Conservation (phyloP, 2,113 vertebrate genomes). For the Fregetta grallaria region DNA sequence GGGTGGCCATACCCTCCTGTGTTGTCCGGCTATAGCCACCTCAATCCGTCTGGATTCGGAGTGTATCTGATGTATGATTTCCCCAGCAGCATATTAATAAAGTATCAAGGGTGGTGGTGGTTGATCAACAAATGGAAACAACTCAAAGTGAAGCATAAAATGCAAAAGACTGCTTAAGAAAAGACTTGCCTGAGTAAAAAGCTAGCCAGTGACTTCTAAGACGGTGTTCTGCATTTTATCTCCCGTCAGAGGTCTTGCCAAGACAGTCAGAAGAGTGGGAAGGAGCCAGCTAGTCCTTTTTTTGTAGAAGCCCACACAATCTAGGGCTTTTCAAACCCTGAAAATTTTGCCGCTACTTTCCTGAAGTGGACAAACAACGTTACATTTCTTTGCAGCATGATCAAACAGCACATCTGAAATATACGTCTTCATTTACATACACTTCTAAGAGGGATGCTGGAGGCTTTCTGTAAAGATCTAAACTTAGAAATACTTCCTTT, state of each 20-base stretch:
- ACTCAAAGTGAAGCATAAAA: background rate
- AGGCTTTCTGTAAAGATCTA: background rate
- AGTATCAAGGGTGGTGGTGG: rapidly evolving
- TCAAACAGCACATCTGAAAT: background rate
- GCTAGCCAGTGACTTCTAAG: background rate
- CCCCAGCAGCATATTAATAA: background rate
- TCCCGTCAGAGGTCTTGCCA: background rate
- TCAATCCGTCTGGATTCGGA: background rate
- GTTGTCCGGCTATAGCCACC: background rate
- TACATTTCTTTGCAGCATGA: background rate
- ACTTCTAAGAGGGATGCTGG: background rate
- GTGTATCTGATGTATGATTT: background rate
- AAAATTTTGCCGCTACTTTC: background rate
- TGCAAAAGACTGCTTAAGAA: background rate
- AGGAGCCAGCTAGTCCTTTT: background rate
- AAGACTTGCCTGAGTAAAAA: background rate
- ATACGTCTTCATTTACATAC: background rate
- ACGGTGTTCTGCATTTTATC: background rate
- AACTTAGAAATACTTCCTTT: background rate
- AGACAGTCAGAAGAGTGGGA: background rate
- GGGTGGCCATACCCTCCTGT: background rate
- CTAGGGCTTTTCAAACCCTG: background rate
- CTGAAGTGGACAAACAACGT: rapidly evolving
- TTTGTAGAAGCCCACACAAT: background rate
- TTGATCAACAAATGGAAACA: background rate